Evolutionary conservation across 2,888 invertebrate genomes (phyloP), one percentile per base, ranked within the genome.

Genomic region (Eilema depressum): DNA sequence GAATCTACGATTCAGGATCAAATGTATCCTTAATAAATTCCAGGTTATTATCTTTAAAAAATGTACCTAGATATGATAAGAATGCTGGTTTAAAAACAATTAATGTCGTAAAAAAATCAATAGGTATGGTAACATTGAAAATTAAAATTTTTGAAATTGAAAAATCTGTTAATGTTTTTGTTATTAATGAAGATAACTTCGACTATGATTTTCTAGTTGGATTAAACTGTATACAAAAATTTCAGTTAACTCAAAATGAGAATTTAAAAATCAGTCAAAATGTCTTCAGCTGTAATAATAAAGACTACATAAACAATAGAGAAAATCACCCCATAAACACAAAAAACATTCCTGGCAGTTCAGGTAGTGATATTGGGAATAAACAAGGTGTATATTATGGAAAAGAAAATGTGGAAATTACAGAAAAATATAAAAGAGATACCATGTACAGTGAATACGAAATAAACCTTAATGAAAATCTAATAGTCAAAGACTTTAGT

Each of bases 1-100:
- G 82, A 53, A 63, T 84, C n/a, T 85, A 85, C 78, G 84, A 85
- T 69, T 83, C 83, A 26, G 83, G 85, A 3, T 85, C 83, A 8
- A 83, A 85, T 76, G 78, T 85, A 3, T 78, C 78, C n/a, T 73
- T 84, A 64, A 84, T 84, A 30, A 85, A 83, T 75, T 75, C 82
- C 33, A 82, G 47, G 69, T 74, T 68, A 33, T 26, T 68, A 26
- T 20, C 8, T 1, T 3, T 68, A 26, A 68, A 63, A 26, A 3
- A 26, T 63, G n/a, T 66, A 1, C 0, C 5, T 28, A 67, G 57
- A 56, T 23, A 62, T 53, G 60, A 56, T 28, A 74, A 70, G 25
- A 68, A 74, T 11, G 60, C 69, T 63, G 70, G 69, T 63, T 78
- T 81, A 71, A 62, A n/a, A 69, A 68, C 68, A 61, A 68, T 62